A percentile compares a stretch with the other conserved stretches of the same genome.
phyloP scores from a whole-genome alignment of 2,797 vertebrate genomes.

The Pygocentrus nattereri region DNA sequence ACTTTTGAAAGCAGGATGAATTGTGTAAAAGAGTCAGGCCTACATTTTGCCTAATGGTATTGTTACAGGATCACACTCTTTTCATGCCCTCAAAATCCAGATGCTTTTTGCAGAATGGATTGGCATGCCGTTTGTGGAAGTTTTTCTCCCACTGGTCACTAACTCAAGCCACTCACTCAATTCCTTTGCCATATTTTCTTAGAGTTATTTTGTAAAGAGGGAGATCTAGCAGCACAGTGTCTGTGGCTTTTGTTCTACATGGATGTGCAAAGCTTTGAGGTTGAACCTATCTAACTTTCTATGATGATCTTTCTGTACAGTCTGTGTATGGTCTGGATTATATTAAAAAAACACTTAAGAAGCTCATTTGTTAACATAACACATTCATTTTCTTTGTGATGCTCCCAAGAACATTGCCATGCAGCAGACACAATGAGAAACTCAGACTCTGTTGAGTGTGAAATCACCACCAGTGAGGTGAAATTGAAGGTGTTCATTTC shows the following conservation, averaged over 20 bases:
- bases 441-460: background rate
- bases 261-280: slow-evolving; percentile 1
- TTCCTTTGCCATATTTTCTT: background rate
- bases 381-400: background rate
- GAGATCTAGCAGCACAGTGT: background rate
- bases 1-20: slow-evolving; percentile 5
- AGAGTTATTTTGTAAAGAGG: background rate
- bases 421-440: background rate
- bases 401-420: background rate
- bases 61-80: background rate
- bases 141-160: background rate
- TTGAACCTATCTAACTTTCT: slow-evolving; percentile 12
- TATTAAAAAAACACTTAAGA: slow-evolving; percentile 20
- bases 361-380: background rate
- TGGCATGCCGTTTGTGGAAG: background rate
- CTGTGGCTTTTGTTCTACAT: background rate
- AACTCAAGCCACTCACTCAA: background rate
- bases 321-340: slow-evolving; percentile 21
- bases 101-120: background rate
- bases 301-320: slow-evolving; percentile 20
- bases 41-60: background rate
- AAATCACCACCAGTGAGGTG: background rate
- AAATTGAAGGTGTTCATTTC: background rate
- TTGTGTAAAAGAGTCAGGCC: background rate
- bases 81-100: background rate